A percentile compares a stretch with the other conserved stretches of the same genome.
phyloP scores from a whole-genome alignment of 2,113 vertebrate genomes.

The Sinosuthora webbiana region DNA sequence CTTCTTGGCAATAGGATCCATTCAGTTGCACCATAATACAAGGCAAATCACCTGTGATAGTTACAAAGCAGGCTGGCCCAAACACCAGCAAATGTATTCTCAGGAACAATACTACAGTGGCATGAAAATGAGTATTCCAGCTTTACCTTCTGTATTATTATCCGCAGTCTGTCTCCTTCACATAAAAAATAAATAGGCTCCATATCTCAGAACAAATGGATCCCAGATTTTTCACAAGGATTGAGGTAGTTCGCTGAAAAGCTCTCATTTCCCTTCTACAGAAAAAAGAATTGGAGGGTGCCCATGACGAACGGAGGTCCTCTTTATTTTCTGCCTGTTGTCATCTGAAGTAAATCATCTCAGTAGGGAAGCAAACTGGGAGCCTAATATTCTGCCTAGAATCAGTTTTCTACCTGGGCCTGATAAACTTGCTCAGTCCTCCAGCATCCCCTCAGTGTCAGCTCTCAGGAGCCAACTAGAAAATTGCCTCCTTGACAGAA shows the following conservation, averaged over 20 bases:
- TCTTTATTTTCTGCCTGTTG: conserved; percentile 59
- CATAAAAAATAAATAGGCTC: conserved; percentile 57
- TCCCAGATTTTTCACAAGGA: conserved; percentile 62
- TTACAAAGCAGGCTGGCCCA: background rate
- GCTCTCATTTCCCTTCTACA: conserved; percentile 46
- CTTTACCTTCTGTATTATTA: conserved; percentile 48
- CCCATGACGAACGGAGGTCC: conserved; percentile 20
- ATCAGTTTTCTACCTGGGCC: conserved; percentile 26
- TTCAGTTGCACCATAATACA: background rate
- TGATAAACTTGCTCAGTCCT: conserved; percentile 39
- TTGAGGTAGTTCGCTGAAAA: conserved; percentile 48
- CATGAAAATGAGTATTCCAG: conserved; percentile 24
- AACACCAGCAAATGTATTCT: conserved; percentile 1
- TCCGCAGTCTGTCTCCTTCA: conserved; percentile 16
- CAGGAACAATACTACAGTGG: background rate
- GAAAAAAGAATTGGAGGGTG: conserved; percentile 49
- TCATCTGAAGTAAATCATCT: conserved; percentile 52
- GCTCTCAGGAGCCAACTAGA: background rate
- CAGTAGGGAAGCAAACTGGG: conserved; percentile 28
- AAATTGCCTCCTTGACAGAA: conserved; percentile 28
- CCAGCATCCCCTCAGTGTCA: conserved; percentile 1
- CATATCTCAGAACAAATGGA: conserved; percentile 49
- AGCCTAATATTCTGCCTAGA: conserved; percentile 45
- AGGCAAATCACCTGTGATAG: background rate
- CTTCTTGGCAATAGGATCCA: background rate